These are phyloP conservation scores for Vidua chalybeata DNA, from an alignment of 2,113 vertebrate genomes.

Conservation along the genomic window DNA sequence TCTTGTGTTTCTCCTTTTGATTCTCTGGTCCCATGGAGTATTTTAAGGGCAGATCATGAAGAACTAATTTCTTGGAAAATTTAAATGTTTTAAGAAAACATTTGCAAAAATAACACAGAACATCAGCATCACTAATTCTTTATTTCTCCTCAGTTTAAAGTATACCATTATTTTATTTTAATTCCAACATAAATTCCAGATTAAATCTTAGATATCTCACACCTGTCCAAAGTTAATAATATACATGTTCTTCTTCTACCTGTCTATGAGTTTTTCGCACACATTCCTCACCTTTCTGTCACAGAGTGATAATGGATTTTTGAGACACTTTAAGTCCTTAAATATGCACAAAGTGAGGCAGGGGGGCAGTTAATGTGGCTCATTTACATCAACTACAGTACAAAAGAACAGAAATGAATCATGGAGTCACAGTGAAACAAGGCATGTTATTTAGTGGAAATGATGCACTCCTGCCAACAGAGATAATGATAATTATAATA, in stretches of 20 bases:
- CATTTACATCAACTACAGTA: slow-evolving; percentile 29
- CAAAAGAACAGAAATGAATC: slow-evolving; percentile 21
- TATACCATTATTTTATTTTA: neutral
- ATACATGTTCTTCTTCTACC: neutral
- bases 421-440: neutral
- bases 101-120: neutral
- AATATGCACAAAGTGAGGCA: slow-evolving; percentile 20
- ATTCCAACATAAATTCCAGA: neutral
- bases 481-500: slow-evolving; percentile 25
- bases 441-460: slow-evolving; percentile 7
- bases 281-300: neutral
- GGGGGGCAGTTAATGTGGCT: slow-evolving; percentile 15
- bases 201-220: neutral
- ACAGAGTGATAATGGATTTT: neutral
- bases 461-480: neutral
- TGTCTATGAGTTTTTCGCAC: neutral
- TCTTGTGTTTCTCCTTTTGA: neutral
- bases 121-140: neutral
- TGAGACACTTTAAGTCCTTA: slow-evolving; percentile 31
- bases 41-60: slow-evolving; percentile 16
- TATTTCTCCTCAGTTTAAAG: neutral
- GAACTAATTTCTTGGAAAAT: neutral
- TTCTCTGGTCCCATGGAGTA: neutral
- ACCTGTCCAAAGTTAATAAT: neutral
- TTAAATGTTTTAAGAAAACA: neutral